Evolutionary conservation across 2,888 invertebrate species (phyloP), one percentile per base, ranked within the genome.

Genomic region (Embidobia sp.): DNA sequence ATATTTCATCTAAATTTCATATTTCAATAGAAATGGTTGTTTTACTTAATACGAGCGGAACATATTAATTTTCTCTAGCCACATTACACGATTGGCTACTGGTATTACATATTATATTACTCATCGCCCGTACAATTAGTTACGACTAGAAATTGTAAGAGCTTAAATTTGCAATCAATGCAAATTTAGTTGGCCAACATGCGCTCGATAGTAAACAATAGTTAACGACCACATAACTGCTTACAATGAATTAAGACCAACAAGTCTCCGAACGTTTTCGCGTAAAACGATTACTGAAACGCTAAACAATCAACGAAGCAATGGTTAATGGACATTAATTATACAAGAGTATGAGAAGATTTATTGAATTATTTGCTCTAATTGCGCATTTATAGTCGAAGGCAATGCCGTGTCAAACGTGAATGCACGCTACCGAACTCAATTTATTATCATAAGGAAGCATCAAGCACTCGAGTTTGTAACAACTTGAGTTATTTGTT

Each of bases 401-500:
- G 18, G 10, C 51, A 37, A 59, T 19, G 46, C 31, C 53, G 22
- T 57, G 55, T 61, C 72, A 64, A 64, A 57, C 27, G 53, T 55
- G 72, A 53, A 53, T 70, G 19, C 29, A 46, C 31, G 22, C 22
- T 46, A 44, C 42, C 44, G 49, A 64, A 64, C 63, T 55, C 33
- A 57, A 55, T 72, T 72, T 72, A 64, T 72, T 72, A 46, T 31
- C 49, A 7, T 40, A 35, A 61, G 44, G 59, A 64, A 57, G 31
- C 49, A 33, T 44, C 40, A 44, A 64, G 73, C 27, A 64, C 57
- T 57, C 46, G 15, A 64, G 64, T 51, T 27, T 37, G 40, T 51
- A 73, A 49, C 64, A 73, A 64, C 73, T 57, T 57, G 48, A 64
- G 35, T 59, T 59, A 74, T 74, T 74, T 66, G 66, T 66, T 66